Evolutionary conservation across 2,113 vertebrate genomes (phyloP), one percentile per base, ranked within the genome.

Genomic region (Malurus cyaneus): DNA sequence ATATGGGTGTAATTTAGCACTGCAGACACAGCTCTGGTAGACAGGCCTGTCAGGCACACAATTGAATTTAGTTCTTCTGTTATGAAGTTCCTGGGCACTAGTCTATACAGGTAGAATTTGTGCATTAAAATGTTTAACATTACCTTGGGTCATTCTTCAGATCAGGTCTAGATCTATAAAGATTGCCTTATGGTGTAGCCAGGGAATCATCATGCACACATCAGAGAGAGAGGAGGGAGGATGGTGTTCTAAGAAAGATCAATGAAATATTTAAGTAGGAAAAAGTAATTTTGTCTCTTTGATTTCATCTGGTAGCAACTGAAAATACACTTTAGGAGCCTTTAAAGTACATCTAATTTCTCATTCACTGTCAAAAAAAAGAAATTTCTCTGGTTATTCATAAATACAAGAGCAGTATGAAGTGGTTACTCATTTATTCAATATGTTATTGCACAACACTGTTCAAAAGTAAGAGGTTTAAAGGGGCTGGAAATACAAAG

Each of bases 211-310:
- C 1, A 2, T 0, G 1, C 14, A 2, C 0, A 2, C 69, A 53
- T 78, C 71, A 44, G 44, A 80, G 60, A 67, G 52, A 88, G 34
- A 70, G 32, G 36, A 86, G 79, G 23, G 24, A 91, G 62, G 39
- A 47, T 8, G 21, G 56, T 32, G 23, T 66, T 93, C 69, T 64
- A 86, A 86, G 88, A 73, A 91, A 95, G 92, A 95, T 94, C 93
- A 94, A 93, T 95, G 53, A 96, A 94, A 96, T 96, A 86, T 88
- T 94, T 92, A 94, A 92, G 82, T 53, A 84, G 69, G 61, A 90
- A 90, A 94, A 95, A 77, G 76, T 96, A 69, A 92, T 92, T 96
- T 96, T 88, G 60, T 52, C 60, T 88, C 67, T 92, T 86, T 88
- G 76, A 80, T 94, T 97, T 93, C 67, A 76, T 69, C 76, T 93